A percentile compares a stretch with the other conserved stretches of the same genome.
phyloP scores from a whole-genome alignment of 1,140 invertebrate genomes.

The Cheumatopsyche charites region DNA sequence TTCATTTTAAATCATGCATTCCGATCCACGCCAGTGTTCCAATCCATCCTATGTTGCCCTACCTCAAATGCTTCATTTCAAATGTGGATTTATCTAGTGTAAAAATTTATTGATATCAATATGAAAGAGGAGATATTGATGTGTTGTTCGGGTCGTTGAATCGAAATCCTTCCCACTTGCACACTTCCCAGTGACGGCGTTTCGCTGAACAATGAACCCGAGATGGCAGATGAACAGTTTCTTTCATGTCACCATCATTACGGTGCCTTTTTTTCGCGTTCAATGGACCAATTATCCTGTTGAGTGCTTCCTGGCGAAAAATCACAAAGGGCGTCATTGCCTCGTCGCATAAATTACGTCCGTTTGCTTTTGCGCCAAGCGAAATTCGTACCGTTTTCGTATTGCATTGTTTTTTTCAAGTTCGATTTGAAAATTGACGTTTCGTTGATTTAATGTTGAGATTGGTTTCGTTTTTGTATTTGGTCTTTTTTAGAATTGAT shows the following conservation, averaged over 20 bases:
- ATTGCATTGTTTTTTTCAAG: no score
- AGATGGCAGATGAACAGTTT: conserved; percentile 28
- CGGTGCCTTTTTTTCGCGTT: conserved; percentile 25
- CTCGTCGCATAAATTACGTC: conserved; percentile 20
- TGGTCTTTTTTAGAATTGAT: no score
- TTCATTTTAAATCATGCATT: no score
- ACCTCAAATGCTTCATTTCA: no score
- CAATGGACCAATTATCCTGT: conserved; percentile 37
- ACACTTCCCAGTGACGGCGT: conserved; percentile 17
- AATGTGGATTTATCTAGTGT: no score
- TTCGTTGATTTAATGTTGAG: no score
- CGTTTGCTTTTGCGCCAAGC: background rate
- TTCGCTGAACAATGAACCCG: conserved; percentile 35
- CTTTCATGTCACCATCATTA: conserved; percentile 20
- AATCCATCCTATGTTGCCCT: no score
- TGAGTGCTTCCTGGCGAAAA: conserved; percentile 38
- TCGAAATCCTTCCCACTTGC: conserved; percentile 20
- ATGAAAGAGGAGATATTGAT: no score
- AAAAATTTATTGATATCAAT: no score
- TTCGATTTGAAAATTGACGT: no score
- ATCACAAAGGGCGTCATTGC: conserved; percentile 39
- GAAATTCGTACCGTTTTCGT: background rate
- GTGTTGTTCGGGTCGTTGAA: conserved; percentile 24
- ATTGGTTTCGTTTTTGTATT: no score
- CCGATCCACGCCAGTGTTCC: no score